Conservation (phyloP, 2,888 invertebrate species). For the Caenorhabditis angaria region DNA sequence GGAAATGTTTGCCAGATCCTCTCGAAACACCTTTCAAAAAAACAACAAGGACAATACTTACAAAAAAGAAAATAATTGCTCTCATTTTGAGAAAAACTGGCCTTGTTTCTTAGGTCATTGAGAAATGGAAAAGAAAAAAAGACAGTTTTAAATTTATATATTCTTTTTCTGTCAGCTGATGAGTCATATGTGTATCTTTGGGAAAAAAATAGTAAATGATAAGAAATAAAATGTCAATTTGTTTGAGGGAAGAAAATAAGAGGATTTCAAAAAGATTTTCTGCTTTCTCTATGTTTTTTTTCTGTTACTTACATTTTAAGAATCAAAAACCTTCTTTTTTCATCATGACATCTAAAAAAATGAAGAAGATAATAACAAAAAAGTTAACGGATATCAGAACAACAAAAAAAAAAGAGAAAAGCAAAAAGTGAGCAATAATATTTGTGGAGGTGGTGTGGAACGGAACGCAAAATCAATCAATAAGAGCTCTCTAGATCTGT, state of each 20-base stretch:
- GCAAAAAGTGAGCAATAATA: constrained; percentile 10
- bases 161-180: background rate
- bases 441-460: constrained; percentile 4
- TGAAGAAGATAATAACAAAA: constrained; percentile 5
- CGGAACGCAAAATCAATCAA: background rate
- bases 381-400: constrained; percentile 28
- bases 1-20: too few species aligned
- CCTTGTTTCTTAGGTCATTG: background rate
- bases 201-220: background rate
- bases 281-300: too few species aligned
- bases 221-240: background rate
- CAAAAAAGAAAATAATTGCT: background rate
- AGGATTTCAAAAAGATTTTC: too few species aligned
- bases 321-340: too few species aligned
- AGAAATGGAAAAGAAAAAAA: too few species aligned
- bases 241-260: background rate
- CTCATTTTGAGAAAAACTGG: background rate
- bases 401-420: constrained; percentile 19
- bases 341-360: too few species aligned
- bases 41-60: background rate
- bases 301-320: too few species aligned
- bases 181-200: background rate
- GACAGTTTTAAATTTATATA: background rate
- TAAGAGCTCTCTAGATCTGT: background rate
- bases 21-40: background rate